phyloP scores from a whole-genome alignment of 2,113 vertebrate genomes.

The Salvator merianae region DNA sequence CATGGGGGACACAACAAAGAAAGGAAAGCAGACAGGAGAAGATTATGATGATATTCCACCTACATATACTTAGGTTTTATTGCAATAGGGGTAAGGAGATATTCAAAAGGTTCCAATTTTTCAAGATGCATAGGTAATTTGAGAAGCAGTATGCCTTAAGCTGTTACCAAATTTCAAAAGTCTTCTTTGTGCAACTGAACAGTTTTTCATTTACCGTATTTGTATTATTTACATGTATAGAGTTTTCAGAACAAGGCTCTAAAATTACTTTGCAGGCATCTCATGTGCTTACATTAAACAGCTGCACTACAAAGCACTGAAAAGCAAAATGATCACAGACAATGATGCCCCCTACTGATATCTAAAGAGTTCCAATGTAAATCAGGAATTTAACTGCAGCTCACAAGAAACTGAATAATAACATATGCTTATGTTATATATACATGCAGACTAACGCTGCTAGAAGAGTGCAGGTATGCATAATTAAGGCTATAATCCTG shows the following conservation, averaged over 20 bases:
- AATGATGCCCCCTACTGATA: slow-evolving; percentile 59
- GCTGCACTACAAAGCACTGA: background rate
- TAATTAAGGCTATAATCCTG: background rate
- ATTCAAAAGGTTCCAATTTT: background rate
- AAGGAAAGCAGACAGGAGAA: background rate
- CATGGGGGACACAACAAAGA: background rate
- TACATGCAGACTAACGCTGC: background rate
- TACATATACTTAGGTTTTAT: background rate
- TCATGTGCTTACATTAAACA: background rate
- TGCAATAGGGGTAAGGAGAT: background rate
- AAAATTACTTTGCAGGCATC: background rate
- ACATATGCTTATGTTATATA: background rate
- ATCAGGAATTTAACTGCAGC: background rate
- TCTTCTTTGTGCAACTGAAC: background rate
- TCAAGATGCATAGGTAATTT: background rate
- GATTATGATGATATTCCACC: background rate
- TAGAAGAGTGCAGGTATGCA: fast-evolving
- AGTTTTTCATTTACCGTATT: slow-evolving; percentile 16
- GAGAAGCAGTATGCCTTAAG: background rate
- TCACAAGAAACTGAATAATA: background rate
- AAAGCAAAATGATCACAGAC: slow-evolving; percentile 24
- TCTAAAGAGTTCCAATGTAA: slow-evolving; percentile 1
- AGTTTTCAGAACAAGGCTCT: background rate
- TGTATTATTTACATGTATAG: background rate
- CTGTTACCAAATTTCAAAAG: background rate